These are phyloP conservation scores for Colossoma macropomum DNA, from an alignment of 2,113 vertebrate species.

Conservation along the genomic window DNA sequence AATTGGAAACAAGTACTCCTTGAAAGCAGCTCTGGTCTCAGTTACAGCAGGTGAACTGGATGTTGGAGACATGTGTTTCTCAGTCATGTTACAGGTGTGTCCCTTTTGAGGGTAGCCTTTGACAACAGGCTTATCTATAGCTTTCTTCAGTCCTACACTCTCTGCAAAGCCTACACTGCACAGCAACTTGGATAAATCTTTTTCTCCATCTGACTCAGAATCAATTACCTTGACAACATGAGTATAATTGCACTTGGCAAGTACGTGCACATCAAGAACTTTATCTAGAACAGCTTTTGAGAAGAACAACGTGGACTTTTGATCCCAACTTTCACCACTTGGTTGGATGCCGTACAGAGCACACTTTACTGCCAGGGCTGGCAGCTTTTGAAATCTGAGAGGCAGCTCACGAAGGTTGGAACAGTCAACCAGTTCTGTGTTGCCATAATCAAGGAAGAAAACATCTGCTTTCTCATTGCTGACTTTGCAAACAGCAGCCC, in stretches of 20 bases:
- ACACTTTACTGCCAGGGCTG: constrained; percentile 84
- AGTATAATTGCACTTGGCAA: constrained; percentile 66
- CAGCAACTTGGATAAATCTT: constrained; percentile 79
- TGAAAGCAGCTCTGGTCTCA: constrained; percentile 61
- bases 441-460: constrained; percentile 87
- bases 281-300: constrained; percentile 82
- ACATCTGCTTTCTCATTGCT: constrained; percentile 72
- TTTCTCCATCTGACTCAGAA: constrained; percentile 74
- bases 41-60: constrained; percentile 9
- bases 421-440: constrained; percentile 73
- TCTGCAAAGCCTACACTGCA: constrained; percentile 76
- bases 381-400: constrained; percentile 77
- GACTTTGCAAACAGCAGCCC: constrained; percentile 77
- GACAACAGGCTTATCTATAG: constrained; percentile 11
- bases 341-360: constrained; percentile 78
- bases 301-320: constrained; percentile 80
- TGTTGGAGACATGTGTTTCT: constrained; percentile 15
- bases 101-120: not conserved
- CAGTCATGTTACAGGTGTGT: not conserved
- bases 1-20: constrained; percentile 78
- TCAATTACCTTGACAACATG: constrained; percentile 83
- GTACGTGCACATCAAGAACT: constrained; percentile 75
- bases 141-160: constrained; percentile 61
- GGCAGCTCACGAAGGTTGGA: constrained; percentile 77
- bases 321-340: constrained; percentile 78